phyloP scores from a whole-genome alignment of 2,113 vertebrate species.

The Panurus biarmicus region DNA sequence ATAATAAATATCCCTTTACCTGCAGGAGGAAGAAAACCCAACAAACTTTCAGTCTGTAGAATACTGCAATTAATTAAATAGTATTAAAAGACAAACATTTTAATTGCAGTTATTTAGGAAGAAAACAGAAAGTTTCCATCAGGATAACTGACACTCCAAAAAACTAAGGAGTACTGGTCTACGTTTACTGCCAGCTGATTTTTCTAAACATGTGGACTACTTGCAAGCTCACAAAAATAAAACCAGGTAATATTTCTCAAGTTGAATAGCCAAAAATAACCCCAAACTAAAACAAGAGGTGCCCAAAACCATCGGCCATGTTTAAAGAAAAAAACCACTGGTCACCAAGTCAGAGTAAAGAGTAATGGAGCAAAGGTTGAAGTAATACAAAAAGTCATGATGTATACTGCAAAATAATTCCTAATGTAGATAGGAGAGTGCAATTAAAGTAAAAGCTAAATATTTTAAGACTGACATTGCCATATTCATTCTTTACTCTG shows the following conservation, averaged over 20 bases:
- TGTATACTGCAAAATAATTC: neutral
- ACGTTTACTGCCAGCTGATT: neutral
- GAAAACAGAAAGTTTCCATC: neutral
- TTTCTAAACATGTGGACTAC: neutral
- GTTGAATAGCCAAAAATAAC: neutral
- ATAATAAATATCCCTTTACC: slow-evolving; percentile 85
- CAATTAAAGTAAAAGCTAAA: neutral
- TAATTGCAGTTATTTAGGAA: neutral
- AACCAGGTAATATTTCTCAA: neutral
- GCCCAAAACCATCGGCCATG: neutral
- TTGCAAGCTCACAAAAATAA: neutral
- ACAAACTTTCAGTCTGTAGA: neutral
- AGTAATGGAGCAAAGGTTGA: neutral
- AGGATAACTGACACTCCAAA: neutral
- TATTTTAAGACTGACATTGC: neutral
- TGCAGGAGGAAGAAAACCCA: slow-evolving; percentile 18
- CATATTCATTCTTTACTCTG: neutral
- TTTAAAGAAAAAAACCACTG: neutral
- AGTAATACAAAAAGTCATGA: neutral
- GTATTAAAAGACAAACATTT: neutral
- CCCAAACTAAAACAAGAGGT: neutral
- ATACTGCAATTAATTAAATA: neutral
- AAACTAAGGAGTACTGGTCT: neutral
- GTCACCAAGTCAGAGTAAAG: neutral
- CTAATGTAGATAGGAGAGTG: neutral